phyloP scores from a whole-genome alignment of 2,797 vertebrate species.

The Threskiornis aethiopicus region DNA sequence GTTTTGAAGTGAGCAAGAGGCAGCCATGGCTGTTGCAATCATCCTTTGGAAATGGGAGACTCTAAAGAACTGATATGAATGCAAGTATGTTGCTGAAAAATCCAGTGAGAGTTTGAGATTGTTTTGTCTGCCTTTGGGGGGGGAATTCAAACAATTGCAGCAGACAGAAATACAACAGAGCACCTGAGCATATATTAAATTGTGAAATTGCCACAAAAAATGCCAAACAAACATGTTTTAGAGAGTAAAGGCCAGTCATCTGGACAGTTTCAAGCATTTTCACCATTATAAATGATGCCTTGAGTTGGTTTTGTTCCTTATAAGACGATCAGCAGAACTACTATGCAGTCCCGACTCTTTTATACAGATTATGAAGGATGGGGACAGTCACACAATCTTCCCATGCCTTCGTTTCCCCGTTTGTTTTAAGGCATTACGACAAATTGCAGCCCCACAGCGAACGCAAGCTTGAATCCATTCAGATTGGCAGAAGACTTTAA shows the following conservation, averaged over 20 bases:
- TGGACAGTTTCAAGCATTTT: not conserved
- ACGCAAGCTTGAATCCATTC: conserved; percentile 19
- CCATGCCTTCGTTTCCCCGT: not conserved
- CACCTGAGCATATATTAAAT: not conserved
- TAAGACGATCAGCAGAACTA: not conserved
- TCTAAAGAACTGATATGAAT: not conserved
- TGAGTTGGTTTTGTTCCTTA: not conserved
- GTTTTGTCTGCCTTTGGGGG: not conserved
- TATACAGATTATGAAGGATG: not conserved
- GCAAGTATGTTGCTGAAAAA: not conserved
- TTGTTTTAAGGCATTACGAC: conserved; percentile 4
- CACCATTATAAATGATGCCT: not conserved
- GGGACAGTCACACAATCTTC: not conserved
- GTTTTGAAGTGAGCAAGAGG: not conserved
- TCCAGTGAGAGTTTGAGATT: not conserved
- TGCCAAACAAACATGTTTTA: not conserved
- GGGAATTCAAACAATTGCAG: not conserved
- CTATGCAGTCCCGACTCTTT: not conserved
- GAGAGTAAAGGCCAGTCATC: not conserved
- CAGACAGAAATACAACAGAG: not conserved
- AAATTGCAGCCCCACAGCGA: not conserved
- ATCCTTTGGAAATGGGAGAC: not conserved
- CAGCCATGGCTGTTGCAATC: not conserved
- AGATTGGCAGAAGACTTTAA: conserved; percentile 4
- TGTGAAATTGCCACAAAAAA: not conserved